These are phyloP conservation scores for Lycocorax pyrrhopterus DNA, from an alignment of 2,113 vertebrate species.

Conservation along the genomic window DNA sequence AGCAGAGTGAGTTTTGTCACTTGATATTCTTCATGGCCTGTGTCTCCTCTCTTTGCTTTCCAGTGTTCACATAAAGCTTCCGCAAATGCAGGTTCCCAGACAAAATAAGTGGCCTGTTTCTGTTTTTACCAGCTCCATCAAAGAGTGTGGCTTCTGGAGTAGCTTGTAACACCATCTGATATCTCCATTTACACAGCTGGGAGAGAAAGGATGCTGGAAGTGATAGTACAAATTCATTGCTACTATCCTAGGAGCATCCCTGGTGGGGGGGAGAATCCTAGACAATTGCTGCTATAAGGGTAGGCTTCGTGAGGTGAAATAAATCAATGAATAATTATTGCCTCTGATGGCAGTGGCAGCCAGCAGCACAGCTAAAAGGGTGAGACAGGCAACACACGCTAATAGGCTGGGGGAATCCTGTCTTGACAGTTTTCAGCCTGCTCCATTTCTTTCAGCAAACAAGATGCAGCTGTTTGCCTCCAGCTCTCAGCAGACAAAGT, in stretches of 20 bases:
- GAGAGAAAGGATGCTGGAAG: neutral
- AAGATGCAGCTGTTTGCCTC: constrained; percentile 46
- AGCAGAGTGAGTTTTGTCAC: neutral
- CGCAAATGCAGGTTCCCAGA: neutral
- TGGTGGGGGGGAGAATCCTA: neutral
- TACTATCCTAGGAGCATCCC: neutral
- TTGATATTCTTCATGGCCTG: neutral
- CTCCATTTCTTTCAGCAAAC: constrained; percentile 48
- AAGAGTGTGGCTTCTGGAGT: neutral
- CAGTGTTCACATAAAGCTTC: neutral
- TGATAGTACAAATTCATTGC: neutral
- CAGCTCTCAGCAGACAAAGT: constrained; percentile 23
- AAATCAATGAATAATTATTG: constrained; percentile 39
- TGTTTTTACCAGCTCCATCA: neutral
- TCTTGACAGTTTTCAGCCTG: constrained; percentile 32
- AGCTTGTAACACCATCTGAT: neutral
- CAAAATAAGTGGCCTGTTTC: neutral
- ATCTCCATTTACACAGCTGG: neutral
- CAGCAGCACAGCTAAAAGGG: neutral
- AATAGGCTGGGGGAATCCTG: constrained; percentile 15
- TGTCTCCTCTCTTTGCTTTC: neutral
- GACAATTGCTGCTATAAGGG: neutral
- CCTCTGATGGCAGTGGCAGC: neutral
- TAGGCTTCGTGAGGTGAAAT: constrained; percentile 10
- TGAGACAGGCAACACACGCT: neutral